Evolutionary conservation across 2,888 invertebrate genomes (phyloP).

Genomic region (Patella caerulea): DNA sequence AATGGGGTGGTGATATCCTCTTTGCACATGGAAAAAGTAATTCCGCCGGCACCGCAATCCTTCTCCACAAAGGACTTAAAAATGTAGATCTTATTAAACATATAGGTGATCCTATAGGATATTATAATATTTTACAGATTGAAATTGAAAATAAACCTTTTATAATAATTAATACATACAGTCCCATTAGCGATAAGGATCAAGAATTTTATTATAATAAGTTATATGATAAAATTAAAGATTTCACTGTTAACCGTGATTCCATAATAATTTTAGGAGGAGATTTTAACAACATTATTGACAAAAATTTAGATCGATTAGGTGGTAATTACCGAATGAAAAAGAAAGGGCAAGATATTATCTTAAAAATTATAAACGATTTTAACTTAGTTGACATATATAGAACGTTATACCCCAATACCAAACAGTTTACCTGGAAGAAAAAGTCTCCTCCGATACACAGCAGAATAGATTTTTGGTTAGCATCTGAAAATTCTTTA

Average conservation of each 20-base stretch:
- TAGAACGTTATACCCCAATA: neutral
- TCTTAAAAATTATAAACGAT: neutral
- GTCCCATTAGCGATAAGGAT: too few relatives aligned
- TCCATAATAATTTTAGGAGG: neutral
- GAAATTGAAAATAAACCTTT: too few relatives aligned
- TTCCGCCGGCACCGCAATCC: too few relatives aligned
- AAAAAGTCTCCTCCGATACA: neutral
- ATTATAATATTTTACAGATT: too few relatives aligned
- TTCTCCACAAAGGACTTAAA: too few relatives aligned
- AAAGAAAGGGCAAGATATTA: neutral
- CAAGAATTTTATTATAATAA: neutral
- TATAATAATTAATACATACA: too few relatives aligned
- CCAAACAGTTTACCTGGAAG: neutral
- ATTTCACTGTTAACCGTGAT: neutral
- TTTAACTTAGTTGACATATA: slow-evolving; percentile 2
- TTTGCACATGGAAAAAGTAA: too few relatives aligned
- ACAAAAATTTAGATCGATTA: neutral
- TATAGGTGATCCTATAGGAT: too few relatives aligned
- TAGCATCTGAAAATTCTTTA: neutral
- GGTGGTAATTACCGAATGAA: neutral
- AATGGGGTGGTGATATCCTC: too few relatives aligned
- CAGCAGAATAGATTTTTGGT: slow-evolving; percentile 2
- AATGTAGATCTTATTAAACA: too few relatives aligned
- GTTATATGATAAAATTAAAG: neutral
- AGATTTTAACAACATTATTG: neutral